Percentiles rank a stretch among this genome's conserved stretches.
Evolutionary conservation across 2,113 vertebrate genomes (phyloP).

Genomic region (Planiliza haematocheilus): DNA sequence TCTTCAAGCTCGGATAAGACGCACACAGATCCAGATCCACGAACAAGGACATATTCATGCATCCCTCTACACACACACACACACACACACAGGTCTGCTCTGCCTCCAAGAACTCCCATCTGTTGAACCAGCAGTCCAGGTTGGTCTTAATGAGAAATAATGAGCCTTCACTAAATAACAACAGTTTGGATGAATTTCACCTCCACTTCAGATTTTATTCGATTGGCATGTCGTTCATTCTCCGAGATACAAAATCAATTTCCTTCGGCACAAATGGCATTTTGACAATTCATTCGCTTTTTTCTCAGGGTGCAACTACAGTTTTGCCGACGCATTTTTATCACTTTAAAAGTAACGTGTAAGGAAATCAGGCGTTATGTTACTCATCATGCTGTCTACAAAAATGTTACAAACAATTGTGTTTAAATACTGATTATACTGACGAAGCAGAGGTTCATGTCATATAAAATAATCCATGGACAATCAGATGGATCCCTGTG

Average conservation of each 20-base stretch:
- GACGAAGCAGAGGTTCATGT: neutral
- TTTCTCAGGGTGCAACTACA: neutral
- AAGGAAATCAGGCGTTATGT: neutral
- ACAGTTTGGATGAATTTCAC: slow-evolving; percentile 68
- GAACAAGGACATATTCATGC: slow-evolving; percentile 41
- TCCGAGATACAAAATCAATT: slow-evolving; percentile 39
- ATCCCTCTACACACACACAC: slow-evolving; percentile 16
- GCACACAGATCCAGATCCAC: slow-evolving; percentile 19
- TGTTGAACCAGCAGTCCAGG: slow-evolving; percentile 74
- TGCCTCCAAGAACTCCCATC: slow-evolving; percentile 69
- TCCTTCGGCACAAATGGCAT: slow-evolving; percentile 15
- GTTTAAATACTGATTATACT: slow-evolving; percentile 6
- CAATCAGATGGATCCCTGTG: neutral
- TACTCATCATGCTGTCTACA: neutral
- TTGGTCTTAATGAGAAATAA: slow-evolving; percentile 79
- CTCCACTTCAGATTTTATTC: slow-evolving; percentile 64
- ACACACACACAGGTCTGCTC: slow-evolving; percentile 38
- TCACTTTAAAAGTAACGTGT: slow-evolving; percentile 1
- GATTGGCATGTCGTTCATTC: slow-evolving; percentile 21
- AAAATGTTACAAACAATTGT: slow-evolving; percentile 25
- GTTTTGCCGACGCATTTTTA: slow-evolving; percentile 22
- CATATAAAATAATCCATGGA: neutral
- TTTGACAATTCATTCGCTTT: slow-evolving; percentile 4
- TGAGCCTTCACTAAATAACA: slow-evolving; percentile 76
- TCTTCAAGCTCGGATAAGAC: slow-evolving; percentile 8